These are phyloP conservation scores for Netelia inedita DNA, from an alignment of 2,888 invertebrate genomes.

Conservation along the genomic window DNA sequence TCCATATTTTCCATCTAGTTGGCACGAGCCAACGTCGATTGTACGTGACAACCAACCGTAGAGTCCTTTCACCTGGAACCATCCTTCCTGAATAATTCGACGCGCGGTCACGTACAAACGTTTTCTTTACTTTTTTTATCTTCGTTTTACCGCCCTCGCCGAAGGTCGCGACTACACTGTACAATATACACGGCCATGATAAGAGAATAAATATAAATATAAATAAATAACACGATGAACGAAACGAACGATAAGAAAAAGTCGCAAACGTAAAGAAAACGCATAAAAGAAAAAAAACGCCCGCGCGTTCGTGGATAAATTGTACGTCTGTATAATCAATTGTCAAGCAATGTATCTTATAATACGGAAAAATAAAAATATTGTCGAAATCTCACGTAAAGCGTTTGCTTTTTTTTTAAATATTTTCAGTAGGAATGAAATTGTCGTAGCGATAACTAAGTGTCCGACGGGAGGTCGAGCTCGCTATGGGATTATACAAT, in stretches of 20 bases:
- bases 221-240: constrained; percentile 24
- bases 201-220: constrained; percentile 62
- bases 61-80: constrained; percentile 36
- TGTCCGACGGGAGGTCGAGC: background rate
- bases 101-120: constrained; percentile 36
- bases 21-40: constrained; percentile 33
- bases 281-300: constrained; percentile 64
- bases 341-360: constrained; percentile 84
- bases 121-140: constrained; percentile 28
- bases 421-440: background rate
- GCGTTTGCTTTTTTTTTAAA: background rate
- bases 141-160: constrained; percentile 10
- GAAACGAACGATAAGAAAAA: constrained; percentile 66
- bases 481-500: background rate
- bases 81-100: constrained; percentile 37
- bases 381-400: constrained; percentile 65
- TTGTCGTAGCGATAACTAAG: background rate
- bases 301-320: constrained; percentile 73
- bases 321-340: constrained; percentile 84
- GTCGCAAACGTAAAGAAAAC: constrained; percentile 55
- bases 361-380: constrained; percentile 81
- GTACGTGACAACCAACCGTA: constrained; percentile 55
- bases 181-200: constrained; percentile 74
- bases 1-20: constrained; percentile 56
- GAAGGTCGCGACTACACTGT: constrained; percentile 68